phyloP scores from a whole-genome alignment of 2,113 vertebrate genomes.

The Neotragus pygmaeus region DNA sequence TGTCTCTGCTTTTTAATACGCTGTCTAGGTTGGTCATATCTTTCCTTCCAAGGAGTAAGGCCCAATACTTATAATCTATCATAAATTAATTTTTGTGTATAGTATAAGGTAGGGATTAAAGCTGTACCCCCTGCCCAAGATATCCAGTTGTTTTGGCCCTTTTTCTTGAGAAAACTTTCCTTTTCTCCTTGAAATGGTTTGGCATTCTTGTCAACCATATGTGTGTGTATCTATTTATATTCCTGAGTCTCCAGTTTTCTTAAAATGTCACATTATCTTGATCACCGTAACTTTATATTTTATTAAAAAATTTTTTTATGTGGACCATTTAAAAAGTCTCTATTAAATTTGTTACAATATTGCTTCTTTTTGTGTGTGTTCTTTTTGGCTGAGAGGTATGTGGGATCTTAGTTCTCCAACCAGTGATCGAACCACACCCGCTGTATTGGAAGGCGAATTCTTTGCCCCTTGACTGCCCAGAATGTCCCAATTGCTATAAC shows the following conservation, averaged over 20 bases:
- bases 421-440: background rate
- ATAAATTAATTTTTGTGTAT: background rate
- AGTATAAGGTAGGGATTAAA: background rate
- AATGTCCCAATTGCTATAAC: background rate
- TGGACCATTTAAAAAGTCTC: background rate
- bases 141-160: too few relatives aligned
- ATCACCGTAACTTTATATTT: background rate
- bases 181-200: background rate
- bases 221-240: background rate
- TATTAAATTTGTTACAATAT: background rate
- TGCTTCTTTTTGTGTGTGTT: background rate
- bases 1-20: background rate
- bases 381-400: background rate
- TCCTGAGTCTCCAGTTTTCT: background rate
- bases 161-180: background rate
- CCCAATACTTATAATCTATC: background rate
- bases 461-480: background rate
- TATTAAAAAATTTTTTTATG: background rate
- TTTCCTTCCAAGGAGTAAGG: background rate
- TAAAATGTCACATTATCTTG: background rate
- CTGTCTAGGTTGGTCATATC: background rate
- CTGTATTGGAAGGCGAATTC: background rate
- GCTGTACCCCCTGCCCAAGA: background rate
- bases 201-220: background rate
- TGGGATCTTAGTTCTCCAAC: background rate